These are phyloP conservation scores for Percina caprodes DNA, from an alignment of 2,113 vertebrate species.

Conservation along the genomic window DNA sequence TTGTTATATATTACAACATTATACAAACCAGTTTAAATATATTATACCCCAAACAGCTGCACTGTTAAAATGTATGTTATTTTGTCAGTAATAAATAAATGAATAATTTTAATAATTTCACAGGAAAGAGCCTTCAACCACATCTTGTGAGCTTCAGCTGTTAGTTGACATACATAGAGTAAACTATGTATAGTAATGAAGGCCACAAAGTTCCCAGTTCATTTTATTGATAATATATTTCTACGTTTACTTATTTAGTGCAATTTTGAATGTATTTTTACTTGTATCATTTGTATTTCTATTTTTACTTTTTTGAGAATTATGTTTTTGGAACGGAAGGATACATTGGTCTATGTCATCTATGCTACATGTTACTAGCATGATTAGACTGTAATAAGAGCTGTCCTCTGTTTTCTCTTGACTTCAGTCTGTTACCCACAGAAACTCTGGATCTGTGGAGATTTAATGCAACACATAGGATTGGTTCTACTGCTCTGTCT, in stretches of 20 bases:
- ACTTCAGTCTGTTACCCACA: neutral
- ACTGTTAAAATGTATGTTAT: neutral
- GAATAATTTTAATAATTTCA: neutral
- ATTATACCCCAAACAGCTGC: neutral
- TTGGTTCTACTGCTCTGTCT: slow-evolving; percentile 24
- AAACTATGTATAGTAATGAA: neutral
- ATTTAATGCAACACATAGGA: slow-evolving; percentile 4
- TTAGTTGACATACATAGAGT: neutral
- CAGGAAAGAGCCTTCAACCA: neutral
- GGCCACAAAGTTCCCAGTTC: neutral
- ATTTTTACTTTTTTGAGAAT: neutral
- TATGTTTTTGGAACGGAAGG: neutral
- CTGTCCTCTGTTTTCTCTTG: slow-evolving; percentile 2
- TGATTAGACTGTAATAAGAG: neutral
- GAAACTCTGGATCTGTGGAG: neutral
- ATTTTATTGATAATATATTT: neutral
- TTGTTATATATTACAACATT: too few species aligned
- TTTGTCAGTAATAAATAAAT: neutral
- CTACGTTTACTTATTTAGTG: neutral
- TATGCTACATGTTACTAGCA: neutral
- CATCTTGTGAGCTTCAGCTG: neutral
- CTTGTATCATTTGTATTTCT: neutral
- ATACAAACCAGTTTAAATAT: too few species aligned
- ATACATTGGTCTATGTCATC: neutral
- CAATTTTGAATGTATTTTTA: neutral